Percentiles rank a stretch among this genome's conserved stretches.
Evolutionary conservation across 1,140 invertebrate species (phyloP).

Genomic region (Trichoplusia ni): DNA sequence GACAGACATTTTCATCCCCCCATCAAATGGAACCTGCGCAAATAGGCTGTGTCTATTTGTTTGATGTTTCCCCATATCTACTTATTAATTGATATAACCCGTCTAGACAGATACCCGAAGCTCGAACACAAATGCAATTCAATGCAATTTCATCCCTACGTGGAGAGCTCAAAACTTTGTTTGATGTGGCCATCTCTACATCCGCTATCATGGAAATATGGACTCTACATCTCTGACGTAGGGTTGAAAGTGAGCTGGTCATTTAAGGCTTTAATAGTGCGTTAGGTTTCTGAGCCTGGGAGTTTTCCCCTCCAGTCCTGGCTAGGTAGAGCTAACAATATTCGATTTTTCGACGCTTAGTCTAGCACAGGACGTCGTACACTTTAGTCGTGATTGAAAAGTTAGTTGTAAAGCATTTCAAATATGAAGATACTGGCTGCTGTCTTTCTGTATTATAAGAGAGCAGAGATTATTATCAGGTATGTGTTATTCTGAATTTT

Average conservation of each 20-base stretch:
- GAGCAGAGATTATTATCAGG: too few species aligned
- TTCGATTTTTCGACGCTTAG: too few species aligned
- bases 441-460: too few species aligned
- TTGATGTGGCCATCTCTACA: neutral
- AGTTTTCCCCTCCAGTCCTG: too few species aligned
- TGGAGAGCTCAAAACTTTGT: neutral
- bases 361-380: too few species aligned
- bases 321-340: too few species aligned
- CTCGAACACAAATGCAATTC: conserved; percentile 2
- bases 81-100: conserved; percentile 6
- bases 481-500: too few species aligned
- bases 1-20: neutral
- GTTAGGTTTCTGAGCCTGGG: too few species aligned
- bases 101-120: conserved; percentile 3
- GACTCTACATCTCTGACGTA: neutral
- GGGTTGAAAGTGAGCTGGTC: neutral
- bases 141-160: conserved; percentile 14
- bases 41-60: neutral
- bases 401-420: too few species aligned
- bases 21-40: neutral
- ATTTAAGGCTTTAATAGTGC: too few species aligned
- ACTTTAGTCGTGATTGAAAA: too few species aligned
- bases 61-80: neutral
- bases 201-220: neutral
- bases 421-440: too few species aligned